Evolutionary conservation across 2,888 invertebrate species (phyloP).

Genomic region (Hedychridium roseum): DNA sequence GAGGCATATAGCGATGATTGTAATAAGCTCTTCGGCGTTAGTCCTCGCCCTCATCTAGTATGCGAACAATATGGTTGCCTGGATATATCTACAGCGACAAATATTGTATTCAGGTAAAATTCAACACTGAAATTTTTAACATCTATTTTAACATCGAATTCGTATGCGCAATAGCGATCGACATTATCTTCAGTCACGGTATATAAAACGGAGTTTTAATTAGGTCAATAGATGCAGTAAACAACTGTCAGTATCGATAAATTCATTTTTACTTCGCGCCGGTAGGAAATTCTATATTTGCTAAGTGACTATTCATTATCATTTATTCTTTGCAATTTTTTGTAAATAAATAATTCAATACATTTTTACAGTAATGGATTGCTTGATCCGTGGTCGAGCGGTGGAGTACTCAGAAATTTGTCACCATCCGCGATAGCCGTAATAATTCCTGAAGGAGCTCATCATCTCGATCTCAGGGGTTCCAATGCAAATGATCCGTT

Average conservation of each 20-base stretch:
- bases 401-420: conserved; percentile 78
- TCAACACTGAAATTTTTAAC: no score
- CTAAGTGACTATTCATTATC: no score
- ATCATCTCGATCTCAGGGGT: conserved; percentile 83
- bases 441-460: conserved; percentile 83
- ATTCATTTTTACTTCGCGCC: no score
- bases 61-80: conserved; percentile 83
- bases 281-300: no score
- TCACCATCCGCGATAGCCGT: conserved; percentile 74
- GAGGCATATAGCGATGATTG: conserved; percentile 74
- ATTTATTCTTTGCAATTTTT: no score
- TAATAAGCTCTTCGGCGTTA: conserved; percentile 73
- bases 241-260: no score
- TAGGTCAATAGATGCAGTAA: no score
- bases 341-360: no score
- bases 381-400: conserved; percentile 87
- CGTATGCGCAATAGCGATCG: no score
- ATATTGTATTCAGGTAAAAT: conserved; percentile 71
- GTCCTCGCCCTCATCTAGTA: conserved; percentile 74
- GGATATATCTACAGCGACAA: conserved; percentile 72
- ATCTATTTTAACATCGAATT: no score
- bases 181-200: no score
- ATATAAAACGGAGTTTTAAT: no score
- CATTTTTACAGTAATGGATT: conserved; percentile 79
- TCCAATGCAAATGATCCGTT: conserved; percentile 71